Conservation (phyloP, 2,888 invertebrate species). For the Phortica okadai region DNA sequence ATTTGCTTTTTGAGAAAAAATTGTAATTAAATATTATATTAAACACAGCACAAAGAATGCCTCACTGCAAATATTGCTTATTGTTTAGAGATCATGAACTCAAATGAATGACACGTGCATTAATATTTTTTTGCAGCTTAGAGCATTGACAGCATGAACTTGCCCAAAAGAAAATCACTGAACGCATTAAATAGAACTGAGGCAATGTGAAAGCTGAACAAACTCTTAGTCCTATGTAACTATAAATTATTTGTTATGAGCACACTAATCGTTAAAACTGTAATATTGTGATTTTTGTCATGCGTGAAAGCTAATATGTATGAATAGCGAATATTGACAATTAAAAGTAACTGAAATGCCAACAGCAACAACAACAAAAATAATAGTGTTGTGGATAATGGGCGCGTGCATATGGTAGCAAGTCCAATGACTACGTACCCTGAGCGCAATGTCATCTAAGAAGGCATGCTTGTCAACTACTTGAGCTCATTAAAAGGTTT, state of each 20-base stretch:
- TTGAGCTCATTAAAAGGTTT: constrained; percentile 54
- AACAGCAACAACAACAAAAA: background rate
- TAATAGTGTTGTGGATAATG: too few species aligned
- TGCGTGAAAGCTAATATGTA: background rate
- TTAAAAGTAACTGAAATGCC: background rate
- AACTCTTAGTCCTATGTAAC: too few species aligned
- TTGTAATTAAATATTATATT: too few species aligned
- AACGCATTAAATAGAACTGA: constrained; percentile 31
- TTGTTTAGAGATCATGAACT: too few species aligned
- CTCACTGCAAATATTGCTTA: too few species aligned
- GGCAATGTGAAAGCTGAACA: background rate
- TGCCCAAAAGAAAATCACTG: constrained; percentile 23
- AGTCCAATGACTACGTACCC: background rate
- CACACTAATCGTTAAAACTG: background rate
- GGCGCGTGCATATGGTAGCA: too few species aligned
- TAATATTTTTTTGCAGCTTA: too few species aligned
- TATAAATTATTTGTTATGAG: background rate
- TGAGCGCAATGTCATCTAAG: constrained; percentile 51
- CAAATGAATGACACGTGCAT: too few species aligned
- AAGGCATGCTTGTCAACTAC: constrained; percentile 40
- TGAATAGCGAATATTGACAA: background rate
- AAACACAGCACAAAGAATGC: too few species aligned
- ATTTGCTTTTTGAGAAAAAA: background rate
- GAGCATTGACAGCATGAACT: background rate
- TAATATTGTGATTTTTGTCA: background rate